Percentiles rank a stretch among this genome's conserved stretches.
phyloP scores from a whole-genome alignment of 2,797 vertebrate genomes.

The Schizopygopsis pylzovi region DNA sequence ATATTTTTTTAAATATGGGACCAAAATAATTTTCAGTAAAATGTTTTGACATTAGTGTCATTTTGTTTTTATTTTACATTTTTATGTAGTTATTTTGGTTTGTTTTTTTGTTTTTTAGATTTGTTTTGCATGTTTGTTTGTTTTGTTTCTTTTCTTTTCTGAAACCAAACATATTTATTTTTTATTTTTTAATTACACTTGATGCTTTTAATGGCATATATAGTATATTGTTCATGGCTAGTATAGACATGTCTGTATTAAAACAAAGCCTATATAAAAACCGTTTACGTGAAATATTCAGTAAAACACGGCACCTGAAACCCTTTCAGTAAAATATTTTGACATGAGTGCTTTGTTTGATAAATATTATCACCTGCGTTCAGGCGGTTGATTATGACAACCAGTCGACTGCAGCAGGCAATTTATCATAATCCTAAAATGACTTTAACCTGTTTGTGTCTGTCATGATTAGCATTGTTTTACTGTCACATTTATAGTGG shows the following conservation, averaged over 20 bases:
- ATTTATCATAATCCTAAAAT: neutral
- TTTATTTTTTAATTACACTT: neutral
- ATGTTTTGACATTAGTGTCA: neutral
- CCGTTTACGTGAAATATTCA: neutral
- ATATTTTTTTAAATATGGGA: neutral
- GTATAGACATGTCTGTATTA: neutral
- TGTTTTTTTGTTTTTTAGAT: neutral
- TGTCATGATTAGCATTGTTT: constrained; percentile 6
- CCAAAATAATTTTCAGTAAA: neutral
- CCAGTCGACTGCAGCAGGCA: neutral
- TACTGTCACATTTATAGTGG: neutral
- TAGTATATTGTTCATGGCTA: neutral
- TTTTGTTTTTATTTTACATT: neutral
- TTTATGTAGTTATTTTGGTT: neutral
- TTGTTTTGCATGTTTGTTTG: no score
- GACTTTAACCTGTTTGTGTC: neutral
- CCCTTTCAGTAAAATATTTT: neutral
- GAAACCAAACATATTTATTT: neutral
- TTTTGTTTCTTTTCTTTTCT: neutral
- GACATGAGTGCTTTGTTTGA: neutral
- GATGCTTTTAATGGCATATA: neutral
- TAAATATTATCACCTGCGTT: neutral
- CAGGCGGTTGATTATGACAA: neutral
- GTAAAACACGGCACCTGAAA: neutral
- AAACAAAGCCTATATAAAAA: neutral